Evolutionary conservation across 2,888 invertebrate genomes (phyloP), one percentile per base, ranked within the genome.

Genomic region (Argyresthia albistria): DNA sequence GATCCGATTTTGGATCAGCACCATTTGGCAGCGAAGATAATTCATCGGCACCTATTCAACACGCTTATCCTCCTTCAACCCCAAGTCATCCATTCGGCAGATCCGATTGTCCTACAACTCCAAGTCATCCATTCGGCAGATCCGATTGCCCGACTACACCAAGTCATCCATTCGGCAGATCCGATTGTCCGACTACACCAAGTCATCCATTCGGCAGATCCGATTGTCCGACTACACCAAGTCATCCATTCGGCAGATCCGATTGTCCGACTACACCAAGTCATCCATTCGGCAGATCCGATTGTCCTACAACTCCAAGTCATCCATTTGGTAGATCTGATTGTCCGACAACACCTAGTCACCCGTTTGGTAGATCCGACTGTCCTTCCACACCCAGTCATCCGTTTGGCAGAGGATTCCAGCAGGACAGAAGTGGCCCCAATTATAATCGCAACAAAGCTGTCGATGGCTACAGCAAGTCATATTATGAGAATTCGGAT

Each of bases 381-480:
- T 65, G 70, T 51, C 69, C 79, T 6, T 9, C 60, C n/a, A 73
- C 77, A 8, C 73, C 76, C n/a, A 68, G 48, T 52, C 75, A 73
- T 58, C 58, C 71, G 0, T 79, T 71, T 59, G 73, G 71, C 4
- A 63, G 79, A 79, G 1, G 56, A 59, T 16, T 63, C 69, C 3
- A 46, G 57, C 4, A 70, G 71, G 4, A 66, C 69, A 25, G 25
- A 25, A 25, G 25, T 25, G 25, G 25, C 25, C 25, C 25, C 25
- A 25, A 25, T 25, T 25, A 25, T 25, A 25, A 25, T 6, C 25
- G 25, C 25, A 25, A 25, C 25, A 25, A 25, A 25, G 2, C 25
- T 25, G 2, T 25, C 3, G 25, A 25, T 25, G 25, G 25, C 6
- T 25, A 25, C 25, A 25, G 25, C 25, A 25, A 25, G 25, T 25